Conservation (phyloP, 2,888 invertebrate species). For the Orchestes rusci region DNA sequence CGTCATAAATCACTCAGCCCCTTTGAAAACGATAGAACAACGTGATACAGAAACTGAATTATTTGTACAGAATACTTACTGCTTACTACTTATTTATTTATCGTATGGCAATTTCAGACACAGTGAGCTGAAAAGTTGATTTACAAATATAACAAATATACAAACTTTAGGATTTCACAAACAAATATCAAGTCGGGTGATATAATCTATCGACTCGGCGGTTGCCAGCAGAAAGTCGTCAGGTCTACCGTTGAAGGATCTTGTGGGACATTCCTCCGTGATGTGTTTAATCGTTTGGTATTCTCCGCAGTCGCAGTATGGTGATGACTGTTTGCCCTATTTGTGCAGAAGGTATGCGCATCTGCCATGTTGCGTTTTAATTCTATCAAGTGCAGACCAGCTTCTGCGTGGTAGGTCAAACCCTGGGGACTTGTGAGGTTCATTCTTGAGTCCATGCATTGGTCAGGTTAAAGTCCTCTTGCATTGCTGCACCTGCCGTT, state of each 20-base stretch:
- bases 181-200: constrained; percentile 3
- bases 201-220: constrained; percentile 2
- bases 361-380: constrained; percentile 5
- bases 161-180: not conserved
- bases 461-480: not conserved
- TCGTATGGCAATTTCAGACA: not conserved
- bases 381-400: not conserved
- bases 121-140: too few relatives aligned
- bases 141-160: too few relatives aligned
- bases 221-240: constrained; percentile 2
- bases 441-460: not conserved
- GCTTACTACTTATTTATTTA: not conserved
- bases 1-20: constrained; percentile 1
- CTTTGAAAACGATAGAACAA: constrained; percentile 2
- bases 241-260: constrained; percentile 2
- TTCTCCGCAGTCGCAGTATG: constrained; percentile 5
- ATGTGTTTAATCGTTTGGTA: constrained; percentile 3
- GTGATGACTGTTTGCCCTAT: constrained; percentile 7
- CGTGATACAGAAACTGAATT: constrained; percentile 1
- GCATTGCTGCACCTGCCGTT: constrained; percentile 1
- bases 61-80: not conserved
- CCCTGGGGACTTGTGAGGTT: not conserved
- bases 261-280: constrained; percentile 1
- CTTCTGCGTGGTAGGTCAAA: constrained; percentile 6
- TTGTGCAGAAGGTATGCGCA: not conserved